These are phyloP conservation scores for Calosoma granatense DNA, from an alignment of 1,140 invertebrate genomes.

Conservation along the genomic window DNA sequence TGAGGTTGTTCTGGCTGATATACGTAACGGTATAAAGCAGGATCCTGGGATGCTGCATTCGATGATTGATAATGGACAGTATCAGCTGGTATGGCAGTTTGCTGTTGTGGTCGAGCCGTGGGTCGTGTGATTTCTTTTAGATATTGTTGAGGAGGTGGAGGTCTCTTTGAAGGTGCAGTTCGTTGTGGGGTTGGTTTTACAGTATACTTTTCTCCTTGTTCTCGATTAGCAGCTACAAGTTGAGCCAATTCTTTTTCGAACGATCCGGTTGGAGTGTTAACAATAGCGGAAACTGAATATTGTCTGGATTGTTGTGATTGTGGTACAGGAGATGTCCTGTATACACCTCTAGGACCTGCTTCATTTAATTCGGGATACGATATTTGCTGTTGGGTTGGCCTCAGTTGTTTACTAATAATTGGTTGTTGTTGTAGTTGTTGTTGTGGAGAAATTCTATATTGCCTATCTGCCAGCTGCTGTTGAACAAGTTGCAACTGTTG, in stretches of 20 bases:
- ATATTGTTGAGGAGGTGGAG: background rate
- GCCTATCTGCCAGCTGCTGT: background rate
- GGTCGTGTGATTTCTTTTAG: slow-evolving; percentile 1
- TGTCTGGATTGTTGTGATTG: background rate
- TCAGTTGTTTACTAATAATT: background rate
- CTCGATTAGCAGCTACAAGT: background rate
- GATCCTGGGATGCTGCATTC: background rate
- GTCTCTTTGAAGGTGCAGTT: background rate
- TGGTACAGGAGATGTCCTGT: background rate
- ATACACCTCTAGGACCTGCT: no score
- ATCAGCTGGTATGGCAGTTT: background rate
- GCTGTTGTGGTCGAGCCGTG: background rate
- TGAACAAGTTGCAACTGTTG: background rate
- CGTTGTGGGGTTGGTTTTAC: background rate
- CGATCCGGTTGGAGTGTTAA: background rate
- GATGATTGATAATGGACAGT: background rate
- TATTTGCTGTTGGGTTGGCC: no score
- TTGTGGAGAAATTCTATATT: background rate
- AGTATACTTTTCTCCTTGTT: background rate
- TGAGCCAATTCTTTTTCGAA: background rate
- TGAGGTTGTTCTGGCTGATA: background rate
- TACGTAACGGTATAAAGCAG: background rate
- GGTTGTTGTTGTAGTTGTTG: background rate
- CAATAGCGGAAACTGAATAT: background rate
- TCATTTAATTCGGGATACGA: no score